Conservation (phyloP, 2,113 vertebrate genomes). For the Chlorodrepanis virens region DNA sequence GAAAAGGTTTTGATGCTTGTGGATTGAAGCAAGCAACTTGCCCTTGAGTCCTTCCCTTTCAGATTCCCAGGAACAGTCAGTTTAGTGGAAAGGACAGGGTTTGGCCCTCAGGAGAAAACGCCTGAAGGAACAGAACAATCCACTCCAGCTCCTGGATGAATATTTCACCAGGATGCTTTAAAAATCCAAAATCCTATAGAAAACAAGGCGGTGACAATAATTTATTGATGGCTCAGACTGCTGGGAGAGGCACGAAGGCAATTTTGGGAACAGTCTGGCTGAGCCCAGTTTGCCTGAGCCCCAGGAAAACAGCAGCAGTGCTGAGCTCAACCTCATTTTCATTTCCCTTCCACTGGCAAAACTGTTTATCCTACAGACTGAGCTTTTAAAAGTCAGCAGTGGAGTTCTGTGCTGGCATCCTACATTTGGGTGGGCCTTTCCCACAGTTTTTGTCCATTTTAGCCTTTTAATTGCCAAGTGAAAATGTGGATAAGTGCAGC, state of each 20-base stretch:
- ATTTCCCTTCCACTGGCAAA: neutral
- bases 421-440: neutral
- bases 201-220: conserved; percentile 10
- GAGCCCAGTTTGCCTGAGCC: neutral
- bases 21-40: neutral
- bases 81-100: neutral
- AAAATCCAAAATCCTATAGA: neutral
- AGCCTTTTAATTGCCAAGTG: neutral
- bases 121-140: neutral
- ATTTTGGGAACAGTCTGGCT: neutral
- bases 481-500: neutral
- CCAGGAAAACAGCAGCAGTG: neutral
- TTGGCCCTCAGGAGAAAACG: neutral
- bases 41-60: neutral
- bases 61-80: neutral
- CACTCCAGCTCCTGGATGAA: conserved; percentile 6
- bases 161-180: conserved; percentile 32
- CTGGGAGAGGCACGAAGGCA: neutral
- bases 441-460: neutral
- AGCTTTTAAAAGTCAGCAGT: neutral
- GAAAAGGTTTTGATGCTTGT: neutral
- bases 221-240: conserved; percentile 14
- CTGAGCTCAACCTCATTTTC: neutral
- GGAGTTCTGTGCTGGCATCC: neutral
- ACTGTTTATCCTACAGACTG: no score